Base-by-base conservation (phyloP, 2,888 invertebrate species). In the Drosophila incognita region DNA sequence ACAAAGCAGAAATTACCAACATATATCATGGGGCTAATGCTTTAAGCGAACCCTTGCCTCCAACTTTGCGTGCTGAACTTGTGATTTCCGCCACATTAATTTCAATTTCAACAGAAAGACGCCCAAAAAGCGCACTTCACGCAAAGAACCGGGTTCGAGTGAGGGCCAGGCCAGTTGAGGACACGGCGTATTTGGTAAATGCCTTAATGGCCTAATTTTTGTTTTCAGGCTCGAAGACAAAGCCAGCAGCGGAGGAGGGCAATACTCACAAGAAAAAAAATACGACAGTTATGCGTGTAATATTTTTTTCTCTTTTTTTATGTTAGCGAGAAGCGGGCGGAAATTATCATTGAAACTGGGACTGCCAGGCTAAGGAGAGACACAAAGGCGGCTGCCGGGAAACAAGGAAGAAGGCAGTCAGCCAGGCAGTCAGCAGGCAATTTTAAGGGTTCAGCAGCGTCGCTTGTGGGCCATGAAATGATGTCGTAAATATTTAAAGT, bases 21-120 rank as follows among this genome's bases (percentile, higher is more conserved):
- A 85, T 88, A 90, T 88, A 90, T 85, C 86, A 85, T 72, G 74
- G 38, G 64, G 78, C 77, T 89, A 85, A 82, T 85, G 75, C 86
- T 67, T 56, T 29, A 54, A 71, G 77, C 70, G 80, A 89, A 90
- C 88, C 88, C 88, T 90, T 90, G 83, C 83, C 72, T 58, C 63
- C 46, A 59, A 76, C 74, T 66, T 86, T 84, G 86, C 89, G 89
- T 84, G 87, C 73, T 90, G 82, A 90, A 90, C 89, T 87, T 90
- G 90, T 91, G 90, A 90, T 91, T 90, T 90, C 91, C 90, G 91
- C 81, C 82, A 91, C 90, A 90, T 90, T 90, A 91, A 91, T 89
- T 91, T 91, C 89, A 88, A 86, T 86, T 86, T 88, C 89, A 85
- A 54, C 62, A 81, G 75, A 80, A 74, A 81, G 82, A 73, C 82